Evolutionary conservation across 2,888 invertebrate genomes (phyloP).

Genomic region (Folsomia candida): DNA sequence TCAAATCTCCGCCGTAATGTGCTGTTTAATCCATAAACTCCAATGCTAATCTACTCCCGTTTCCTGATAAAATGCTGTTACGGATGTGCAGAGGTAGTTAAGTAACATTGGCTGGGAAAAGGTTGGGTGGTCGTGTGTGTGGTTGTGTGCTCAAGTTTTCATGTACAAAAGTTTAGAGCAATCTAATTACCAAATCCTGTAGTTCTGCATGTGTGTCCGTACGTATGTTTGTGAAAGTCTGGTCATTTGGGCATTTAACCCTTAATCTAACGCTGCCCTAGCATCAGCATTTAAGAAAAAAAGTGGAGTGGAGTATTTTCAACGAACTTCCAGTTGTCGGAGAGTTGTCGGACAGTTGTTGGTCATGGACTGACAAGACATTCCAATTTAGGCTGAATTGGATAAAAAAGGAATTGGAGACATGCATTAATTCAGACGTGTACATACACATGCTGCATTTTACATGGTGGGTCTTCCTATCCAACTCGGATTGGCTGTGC

Average conservation of each 20-base stretch:
- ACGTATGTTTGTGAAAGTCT: neutral
- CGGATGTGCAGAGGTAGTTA: neutral
- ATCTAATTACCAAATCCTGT: neutral
- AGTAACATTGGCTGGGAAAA: neutral
- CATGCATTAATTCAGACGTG: too few relatives aligned
- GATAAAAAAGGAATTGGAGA: neutral
- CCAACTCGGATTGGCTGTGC: too few relatives aligned
- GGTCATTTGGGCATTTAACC: too few relatives aligned
- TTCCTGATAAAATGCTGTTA: slow-evolving; percentile 11
- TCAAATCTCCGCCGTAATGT: slow-evolving; percentile 6
- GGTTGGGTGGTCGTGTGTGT: too few relatives aligned
- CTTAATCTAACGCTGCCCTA: too few relatives aligned
- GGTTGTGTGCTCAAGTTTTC: too few relatives aligned
- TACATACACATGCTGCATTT: too few relatives aligned
- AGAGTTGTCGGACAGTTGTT: neutral
- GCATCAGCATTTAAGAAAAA: too few relatives aligned
- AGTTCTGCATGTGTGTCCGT: neutral
- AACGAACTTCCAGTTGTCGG: too few relatives aligned
- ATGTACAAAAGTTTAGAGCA: neutral
- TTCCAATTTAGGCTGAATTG: neutral
- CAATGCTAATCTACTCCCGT: neutral
- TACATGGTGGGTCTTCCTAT: too few relatives aligned
- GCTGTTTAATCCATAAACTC: slow-evolving; percentile 16
- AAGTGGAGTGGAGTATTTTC: too few relatives aligned
- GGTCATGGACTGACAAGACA: neutral